A percentile compares a stretch with the other conserved stretches of the same genome.
Evolutionary conservation across 1,140 invertebrate genomes (phyloP).

Genomic region (Drosophila oshimai): DNA sequence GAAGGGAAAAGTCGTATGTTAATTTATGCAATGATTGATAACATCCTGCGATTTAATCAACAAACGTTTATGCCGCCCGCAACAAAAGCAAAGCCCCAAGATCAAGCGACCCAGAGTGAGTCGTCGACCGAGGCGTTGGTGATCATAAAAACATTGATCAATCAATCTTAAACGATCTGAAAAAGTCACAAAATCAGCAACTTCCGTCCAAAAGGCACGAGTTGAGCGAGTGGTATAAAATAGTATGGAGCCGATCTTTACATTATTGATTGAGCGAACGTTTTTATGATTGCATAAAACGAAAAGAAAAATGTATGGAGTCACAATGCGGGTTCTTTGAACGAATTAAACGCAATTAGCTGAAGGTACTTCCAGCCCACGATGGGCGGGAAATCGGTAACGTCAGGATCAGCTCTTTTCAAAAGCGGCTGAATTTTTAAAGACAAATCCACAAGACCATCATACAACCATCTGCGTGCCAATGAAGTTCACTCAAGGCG

Average conservation of each 20-base stretch:
- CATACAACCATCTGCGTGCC: conserved; percentile 43
- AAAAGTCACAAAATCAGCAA: conserved; percentile 77
- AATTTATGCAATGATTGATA: conserved; percentile 81
- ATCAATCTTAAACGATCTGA: conserved; percentile 72
- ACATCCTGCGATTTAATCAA: conserved; percentile 77
- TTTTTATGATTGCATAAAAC: conserved; percentile 62
- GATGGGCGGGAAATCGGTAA: neutral
- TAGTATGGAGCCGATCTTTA: conserved; percentile 7
- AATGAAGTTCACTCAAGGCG: conserved; percentile 27
- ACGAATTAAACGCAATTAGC: conserved; percentile 79
- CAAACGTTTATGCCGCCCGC: conserved; percentile 53
- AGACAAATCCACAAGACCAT: conserved; percentile 47
- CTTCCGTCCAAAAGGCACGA: conserved; percentile 54
- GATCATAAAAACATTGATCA: conserved; percentile 74
- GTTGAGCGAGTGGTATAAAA: conserved; percentile 37
- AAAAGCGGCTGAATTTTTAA: neutral
- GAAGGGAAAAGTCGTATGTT: conserved; percentile 34
- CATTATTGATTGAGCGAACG: conserved; percentile 42
- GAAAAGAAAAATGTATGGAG: conserved; percentile 36
- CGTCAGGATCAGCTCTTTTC: conserved; percentile 22
- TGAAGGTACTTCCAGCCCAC: conserved; percentile 45
- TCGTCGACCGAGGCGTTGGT: conserved; percentile 60
- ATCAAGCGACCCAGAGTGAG: conserved; percentile 26
- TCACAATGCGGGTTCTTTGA: conserved; percentile 73
- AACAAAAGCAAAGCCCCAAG: conserved; percentile 58